Conservation (phyloP, 64 coral and sea anemone genomes). For the Montipora efflorescens region DNA sequence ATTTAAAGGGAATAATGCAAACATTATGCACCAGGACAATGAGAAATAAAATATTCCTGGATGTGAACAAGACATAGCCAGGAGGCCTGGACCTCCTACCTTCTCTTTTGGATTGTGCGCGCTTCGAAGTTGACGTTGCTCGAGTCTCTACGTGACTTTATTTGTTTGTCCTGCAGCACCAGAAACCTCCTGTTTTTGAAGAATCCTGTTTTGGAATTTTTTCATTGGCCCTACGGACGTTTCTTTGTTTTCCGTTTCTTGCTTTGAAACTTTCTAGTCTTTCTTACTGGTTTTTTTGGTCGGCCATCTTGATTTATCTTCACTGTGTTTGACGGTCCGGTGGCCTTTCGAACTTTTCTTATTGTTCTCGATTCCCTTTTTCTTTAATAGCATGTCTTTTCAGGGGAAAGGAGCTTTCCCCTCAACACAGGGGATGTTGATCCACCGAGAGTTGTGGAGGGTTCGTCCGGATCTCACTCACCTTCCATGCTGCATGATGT, state of each 20-base stretch:
- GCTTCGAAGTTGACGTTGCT: neutral
- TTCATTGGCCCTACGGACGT: neutral
- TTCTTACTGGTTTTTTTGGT: neutral
- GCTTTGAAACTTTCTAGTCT: neutral
- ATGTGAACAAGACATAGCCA: neutral
- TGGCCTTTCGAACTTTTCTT: neutral
- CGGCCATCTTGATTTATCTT: neutral
- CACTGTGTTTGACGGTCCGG: neutral
- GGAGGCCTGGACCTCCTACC: neutral
- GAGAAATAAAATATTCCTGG: neutral
- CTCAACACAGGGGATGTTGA: too few relatives aligned
- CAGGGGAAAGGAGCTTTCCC: too few relatives aligned
- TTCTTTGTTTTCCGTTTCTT: neutral
- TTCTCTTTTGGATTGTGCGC: neutral
- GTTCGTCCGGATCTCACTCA: too few relatives aligned
- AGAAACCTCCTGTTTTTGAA: neutral
- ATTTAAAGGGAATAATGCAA: conserved; percentile 1
- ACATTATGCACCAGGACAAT: neutral
- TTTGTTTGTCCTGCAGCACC: neutral
- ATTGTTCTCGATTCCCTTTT: too few relatives aligned
- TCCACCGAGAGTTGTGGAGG: too few relatives aligned
- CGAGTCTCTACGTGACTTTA: too few relatives aligned
- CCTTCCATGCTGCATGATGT: too few relatives aligned
- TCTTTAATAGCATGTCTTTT: too few relatives aligned
- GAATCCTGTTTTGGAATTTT: neutral